Evolutionary conservation across 1,140 invertebrate species (phyloP).

Genomic region (Himalopsyche phryganea): DNA sequence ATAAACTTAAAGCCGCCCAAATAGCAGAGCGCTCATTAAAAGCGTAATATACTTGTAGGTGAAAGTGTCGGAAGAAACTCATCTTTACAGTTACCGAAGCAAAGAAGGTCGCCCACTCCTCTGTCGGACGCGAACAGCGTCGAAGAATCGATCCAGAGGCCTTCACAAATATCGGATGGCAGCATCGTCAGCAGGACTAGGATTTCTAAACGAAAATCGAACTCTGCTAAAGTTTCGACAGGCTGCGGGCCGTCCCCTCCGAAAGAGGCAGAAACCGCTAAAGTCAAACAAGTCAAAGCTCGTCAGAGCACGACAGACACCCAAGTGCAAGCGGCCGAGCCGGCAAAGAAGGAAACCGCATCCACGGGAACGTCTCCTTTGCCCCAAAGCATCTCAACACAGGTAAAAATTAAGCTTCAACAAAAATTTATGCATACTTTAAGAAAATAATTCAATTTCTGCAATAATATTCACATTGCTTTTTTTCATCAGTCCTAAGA

Average conservation of each 20-base stretch:
- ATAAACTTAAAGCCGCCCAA: no score
- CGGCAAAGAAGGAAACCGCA: conserved; percentile 39
- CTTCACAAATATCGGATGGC: conserved; percentile 20
- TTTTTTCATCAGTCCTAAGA: no score
- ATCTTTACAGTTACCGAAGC: conserved; percentile 13
- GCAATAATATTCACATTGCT: neutral
- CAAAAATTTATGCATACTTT: neutral
- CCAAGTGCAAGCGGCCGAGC: conserved; percentile 22
- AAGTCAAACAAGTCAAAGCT: conserved; percentile 3
- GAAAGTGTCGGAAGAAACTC: conserved; percentile 22
- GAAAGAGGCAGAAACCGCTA: conserved; percentile 39
- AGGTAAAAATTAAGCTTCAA: conserved; percentile 58
- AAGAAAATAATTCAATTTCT: no score
- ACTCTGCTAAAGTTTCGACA: conserved; percentile 49
- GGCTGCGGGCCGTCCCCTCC: conserved; percentile 58
- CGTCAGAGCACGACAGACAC: conserved; percentile 4
- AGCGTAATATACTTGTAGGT: conserved; percentile 30
- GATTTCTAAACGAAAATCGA: conserved; percentile 20
- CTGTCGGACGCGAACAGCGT: conserved; percentile 9
- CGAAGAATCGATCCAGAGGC: conserved; percentile 5
- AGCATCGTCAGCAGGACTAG: conserved; percentile 25
- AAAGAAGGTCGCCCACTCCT: conserved; percentile 6
- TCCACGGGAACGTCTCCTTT: conserved; percentile 79
- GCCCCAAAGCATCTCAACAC: conserved; percentile 81
- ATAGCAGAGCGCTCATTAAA: conserved; percentile 11